Evolutionary conservation across 2,113 vertebrate genomes (phyloP), one percentile per base, ranked within the genome.

Genomic region (Corvus cornix): DNA sequence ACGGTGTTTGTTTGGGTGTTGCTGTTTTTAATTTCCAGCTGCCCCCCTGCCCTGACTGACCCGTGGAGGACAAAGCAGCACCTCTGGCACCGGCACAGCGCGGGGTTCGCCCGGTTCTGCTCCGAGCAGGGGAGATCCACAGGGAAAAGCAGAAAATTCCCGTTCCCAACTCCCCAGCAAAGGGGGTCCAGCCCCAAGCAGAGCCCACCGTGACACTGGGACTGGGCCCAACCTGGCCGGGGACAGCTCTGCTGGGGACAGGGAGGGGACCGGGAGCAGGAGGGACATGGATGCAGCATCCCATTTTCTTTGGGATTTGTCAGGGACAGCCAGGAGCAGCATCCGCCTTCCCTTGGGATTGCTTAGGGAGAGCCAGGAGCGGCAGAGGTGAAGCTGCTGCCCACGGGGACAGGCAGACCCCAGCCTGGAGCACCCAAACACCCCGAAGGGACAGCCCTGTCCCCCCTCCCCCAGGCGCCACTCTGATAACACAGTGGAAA

Each of bases 81-180:
- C 39, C 84, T 11, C 81, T 52, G 31, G 31, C 22, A 1, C 12
- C 0, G 6, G 16, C 56, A 2, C 1, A 52, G 59, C 19, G 1
- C 3, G 8, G 33, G 8, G n/a, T 23, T 66, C 1, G 0, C 60
- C 44, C 4, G 1, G 23, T 4, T 80, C 52, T 62, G 63, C 76
- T 60, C 31, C 0, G 0, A 62, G 77, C 74, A 6, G 3, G 2
- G 58, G 30, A 64, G 26, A 66, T 3, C 35, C 1, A 0, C 18
- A 11, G 44, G 79, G 14, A 49, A 13, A 46, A 72, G 39, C 0
- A 0, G 37, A n/a, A 41, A 63, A 9, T 62, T 46, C 24, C 46
- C 13, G 0, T 31, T 9, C n/a, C 63, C 41, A 16, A 1, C 16
- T 62, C 17, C 19, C 26, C 44, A 16, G 75, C 5, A 9, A 44